Conservation (phyloP, 2,113 vertebrate species). For the Turdus rufiventris region DNA sequence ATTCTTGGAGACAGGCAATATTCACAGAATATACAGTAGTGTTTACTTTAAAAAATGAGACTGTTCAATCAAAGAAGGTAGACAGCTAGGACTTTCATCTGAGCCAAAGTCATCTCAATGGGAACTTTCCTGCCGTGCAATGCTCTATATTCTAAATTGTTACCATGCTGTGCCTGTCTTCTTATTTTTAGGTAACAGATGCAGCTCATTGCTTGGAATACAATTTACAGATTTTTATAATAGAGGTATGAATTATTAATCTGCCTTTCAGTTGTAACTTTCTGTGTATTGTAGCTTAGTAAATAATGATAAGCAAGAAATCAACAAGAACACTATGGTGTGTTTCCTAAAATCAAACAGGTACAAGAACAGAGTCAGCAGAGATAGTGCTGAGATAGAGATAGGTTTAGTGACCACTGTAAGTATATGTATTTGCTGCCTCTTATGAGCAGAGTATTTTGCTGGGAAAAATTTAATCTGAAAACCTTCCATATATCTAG, state of each 20-base stretch:
- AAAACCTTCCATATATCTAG: not conserved
- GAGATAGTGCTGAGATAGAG: not conserved
- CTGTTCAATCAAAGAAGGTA: slow-evolving; percentile 51
- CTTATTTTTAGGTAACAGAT: slow-evolving; percentile 69
- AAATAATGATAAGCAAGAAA: slow-evolving; percentile 55
- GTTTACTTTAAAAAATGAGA: slow-evolving; percentile 67
- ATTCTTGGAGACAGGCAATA: slow-evolving; percentile 43
- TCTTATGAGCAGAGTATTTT: not conserved
- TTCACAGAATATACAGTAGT: slow-evolving; percentile 54
- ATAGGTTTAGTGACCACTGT: not conserved
- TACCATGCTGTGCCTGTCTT: slow-evolving; percentile 60
- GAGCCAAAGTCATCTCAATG: slow-evolving; percentile 61
- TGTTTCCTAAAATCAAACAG: slow-evolving; percentile 19
- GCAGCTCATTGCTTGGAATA: slow-evolving; percentile 62
- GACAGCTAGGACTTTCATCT: slow-evolving; percentile 61
- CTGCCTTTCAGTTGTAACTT: slow-evolving; percentile 55
- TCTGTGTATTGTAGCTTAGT: slow-evolving; percentile 42
- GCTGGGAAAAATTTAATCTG: not conserved
- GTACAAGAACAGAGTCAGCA: not conserved
- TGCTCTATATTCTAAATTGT: slow-evolving; percentile 60
- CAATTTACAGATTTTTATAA: slow-evolving; percentile 66
- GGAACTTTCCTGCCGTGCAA: slow-evolving; percentile 50
- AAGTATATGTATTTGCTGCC: not conserved
- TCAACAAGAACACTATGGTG: not conserved
- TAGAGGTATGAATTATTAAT: slow-evolving; percentile 69